Evolutionary conservation across 2,888 invertebrate genomes (phyloP), one percentile per base, ranked within the genome.

Genomic region (Mythimna ferrago): DNA sequence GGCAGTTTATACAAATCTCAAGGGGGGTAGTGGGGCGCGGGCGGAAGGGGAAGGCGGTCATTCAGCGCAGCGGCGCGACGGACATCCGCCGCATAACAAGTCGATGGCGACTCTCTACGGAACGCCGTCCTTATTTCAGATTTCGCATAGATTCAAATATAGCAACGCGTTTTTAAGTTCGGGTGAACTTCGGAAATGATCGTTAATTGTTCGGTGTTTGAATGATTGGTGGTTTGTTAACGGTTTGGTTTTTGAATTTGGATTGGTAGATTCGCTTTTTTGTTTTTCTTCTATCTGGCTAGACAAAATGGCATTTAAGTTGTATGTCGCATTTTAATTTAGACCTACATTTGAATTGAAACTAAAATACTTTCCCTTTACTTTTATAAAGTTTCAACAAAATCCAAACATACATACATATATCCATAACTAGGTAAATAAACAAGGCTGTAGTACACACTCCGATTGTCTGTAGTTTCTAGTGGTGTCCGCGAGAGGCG

Each of bases 11-110:
- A 71, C 82, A 79, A 76, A 62, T 72, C 79, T 72, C 62, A 80
- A 73, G 83, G 87, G 87, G 90, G 89, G 89, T 87, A 74, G 88
- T 80, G 88, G 81, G 87, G 87, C 80, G 86, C 87, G 90, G 92
- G 90, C 92, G 95, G 94, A 93, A 94, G 92, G 94, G 96, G 96
- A 95, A 95, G 95, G 92, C 95, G 96, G 96, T 96, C 96, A 96
- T 96, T 96, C 95, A 94, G 95, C 93, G 94, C 95, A 94, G 95
- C 96, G 95, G 95, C 95, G 95, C 95, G 94, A 93, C 96, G 96
- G 96, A 96, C 96, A 93, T 96, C 96, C 96, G 96, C 95, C 95
- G 96, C 95, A 96, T 96, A 96, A 96, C 96, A 96, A 96, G 95
- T 95, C 95, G 94, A 95, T 95, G 95, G 94, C 93, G 93, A 93